Evolutionary conservation across 2,888 invertebrate species (phyloP).

Genomic region (Lutraria lutraria): DNA sequence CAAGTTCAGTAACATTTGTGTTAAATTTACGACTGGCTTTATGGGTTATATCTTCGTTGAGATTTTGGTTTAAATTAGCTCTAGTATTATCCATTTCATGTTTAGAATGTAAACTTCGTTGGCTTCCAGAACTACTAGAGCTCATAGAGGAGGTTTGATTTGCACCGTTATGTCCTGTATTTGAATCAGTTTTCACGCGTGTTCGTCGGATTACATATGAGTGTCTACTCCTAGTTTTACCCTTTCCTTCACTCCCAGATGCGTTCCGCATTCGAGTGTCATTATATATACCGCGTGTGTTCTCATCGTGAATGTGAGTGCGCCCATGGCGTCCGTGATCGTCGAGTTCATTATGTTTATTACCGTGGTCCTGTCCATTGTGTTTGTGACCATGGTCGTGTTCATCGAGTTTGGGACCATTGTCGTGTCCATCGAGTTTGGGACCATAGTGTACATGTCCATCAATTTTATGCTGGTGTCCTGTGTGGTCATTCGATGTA

Average conservation of each 20-base stretch:
- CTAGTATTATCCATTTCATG: neutral
- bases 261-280: neutral
- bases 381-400: constrained; percentile 12
- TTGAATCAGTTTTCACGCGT: neutral
- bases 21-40: too few relatives aligned
- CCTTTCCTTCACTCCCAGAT: neutral
- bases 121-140: neutral
- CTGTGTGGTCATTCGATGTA: neutral
- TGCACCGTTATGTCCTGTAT: neutral
- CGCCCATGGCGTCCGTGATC: neutral
- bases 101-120: too few relatives aligned
- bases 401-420: constrained; percentile 25
- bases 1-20: too few relatives aligned
- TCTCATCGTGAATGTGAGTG: constrained; percentile 18
- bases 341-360: constrained; percentile 12
- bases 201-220: neutral
- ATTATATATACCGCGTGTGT: neutral
- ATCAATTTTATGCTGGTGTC: neutral
- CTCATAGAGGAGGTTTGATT: neutral
- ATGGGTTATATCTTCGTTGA: neutral
- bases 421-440: neutral
- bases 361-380: constrained; percentile 3
- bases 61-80: neutral
- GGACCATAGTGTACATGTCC: neutral
- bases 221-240: neutral